Conservation (phyloP, 2,113 vertebrate genomes). For the Numida meleagris region DNA sequence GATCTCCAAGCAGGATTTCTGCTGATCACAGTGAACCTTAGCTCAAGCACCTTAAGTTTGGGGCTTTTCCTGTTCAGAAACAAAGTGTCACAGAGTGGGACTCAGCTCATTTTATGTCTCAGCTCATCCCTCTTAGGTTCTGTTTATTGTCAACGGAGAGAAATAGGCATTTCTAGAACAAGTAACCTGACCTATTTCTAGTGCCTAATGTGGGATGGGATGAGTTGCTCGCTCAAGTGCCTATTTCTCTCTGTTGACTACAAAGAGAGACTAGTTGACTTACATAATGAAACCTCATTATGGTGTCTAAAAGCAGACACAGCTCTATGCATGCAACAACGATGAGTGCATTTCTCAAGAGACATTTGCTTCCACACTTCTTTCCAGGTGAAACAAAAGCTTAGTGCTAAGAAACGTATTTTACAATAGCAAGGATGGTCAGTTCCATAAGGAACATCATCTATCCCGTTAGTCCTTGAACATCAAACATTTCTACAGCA, state of each 20-base stretch:
- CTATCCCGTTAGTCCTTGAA: background rate
- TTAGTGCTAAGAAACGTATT: slow-evolving; percentile 10
- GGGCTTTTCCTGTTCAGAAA: background rate
- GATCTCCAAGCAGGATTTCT: background rate
- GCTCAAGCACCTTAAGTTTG: background rate
- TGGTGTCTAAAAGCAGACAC: background rate
- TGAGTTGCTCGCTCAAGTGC: background rate
- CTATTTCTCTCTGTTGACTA: background rate
- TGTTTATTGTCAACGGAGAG: background rate
- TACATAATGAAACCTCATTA: background rate
- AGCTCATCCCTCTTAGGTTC: background rate
- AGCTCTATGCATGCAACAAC: background rate
- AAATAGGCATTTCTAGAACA: slow-evolving; percentile 42
- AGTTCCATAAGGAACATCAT: background rate
- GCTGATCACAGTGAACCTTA: background rate
- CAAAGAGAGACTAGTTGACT: background rate
- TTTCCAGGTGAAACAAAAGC: background rate
- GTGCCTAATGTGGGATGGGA: background rate
- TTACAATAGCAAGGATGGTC: background rate
- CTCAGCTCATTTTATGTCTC: background rate
- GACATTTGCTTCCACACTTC: background rate
- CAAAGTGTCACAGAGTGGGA: background rate
- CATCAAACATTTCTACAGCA: background rate
- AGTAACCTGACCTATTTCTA: slow-evolving; percentile 36
- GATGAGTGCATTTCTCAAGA: background rate